Evolutionary conservation across 2,888 invertebrate species (phyloP).

Genomic region (Metopia argyrocephala): DNA sequence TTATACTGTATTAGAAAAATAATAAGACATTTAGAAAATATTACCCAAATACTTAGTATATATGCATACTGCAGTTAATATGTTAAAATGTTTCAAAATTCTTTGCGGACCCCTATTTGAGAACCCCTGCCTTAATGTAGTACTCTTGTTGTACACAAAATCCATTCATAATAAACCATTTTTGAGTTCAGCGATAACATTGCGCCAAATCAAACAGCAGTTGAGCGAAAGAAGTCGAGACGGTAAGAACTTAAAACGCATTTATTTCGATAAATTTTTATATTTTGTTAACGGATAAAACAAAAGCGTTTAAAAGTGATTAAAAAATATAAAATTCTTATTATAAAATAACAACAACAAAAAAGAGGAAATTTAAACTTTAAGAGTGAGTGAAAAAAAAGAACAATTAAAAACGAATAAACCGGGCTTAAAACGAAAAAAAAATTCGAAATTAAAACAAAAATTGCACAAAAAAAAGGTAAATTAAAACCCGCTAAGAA

Average conservation of each 20-base stretch:
- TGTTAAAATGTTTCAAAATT: too few relatives aligned
- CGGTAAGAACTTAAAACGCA: conserved; percentile 42
- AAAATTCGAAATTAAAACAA: conserved; percentile 26
- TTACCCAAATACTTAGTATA: too few relatives aligned
- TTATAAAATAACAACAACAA: too few relatives aligned
- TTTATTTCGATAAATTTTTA: not conserved
- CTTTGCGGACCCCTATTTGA: too few relatives aligned
- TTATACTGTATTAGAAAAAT: too few relatives aligned
- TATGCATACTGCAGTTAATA: too few relatives aligned
- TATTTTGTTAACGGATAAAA: not conserved
- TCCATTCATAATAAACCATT: not conserved
- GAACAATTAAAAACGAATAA: conserved; percentile 16
- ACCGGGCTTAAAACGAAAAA: not conserved
- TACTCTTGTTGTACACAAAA: not conserved
- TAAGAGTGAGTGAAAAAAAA: not conserved
- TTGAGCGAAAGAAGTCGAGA: conserved; percentile 53
- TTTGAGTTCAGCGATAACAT: conserved; percentile 15
- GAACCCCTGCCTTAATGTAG: too few relatives aligned
- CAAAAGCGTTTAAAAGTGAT: conserved; percentile 39
- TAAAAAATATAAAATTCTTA: conserved; percentile 12
- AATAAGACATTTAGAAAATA: too few relatives aligned
- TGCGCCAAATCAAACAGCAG: conserved; percentile 45
- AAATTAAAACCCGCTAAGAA: conserved; percentile 49
- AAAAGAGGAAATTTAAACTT: conserved; percentile 6
- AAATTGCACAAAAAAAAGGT: conserved; percentile 35